Evolutionary conservation across 1,140 invertebrate genomes (phyloP), one percentile per base, ranked within the genome.

Genomic region (Vanessa atalanta): DNA sequence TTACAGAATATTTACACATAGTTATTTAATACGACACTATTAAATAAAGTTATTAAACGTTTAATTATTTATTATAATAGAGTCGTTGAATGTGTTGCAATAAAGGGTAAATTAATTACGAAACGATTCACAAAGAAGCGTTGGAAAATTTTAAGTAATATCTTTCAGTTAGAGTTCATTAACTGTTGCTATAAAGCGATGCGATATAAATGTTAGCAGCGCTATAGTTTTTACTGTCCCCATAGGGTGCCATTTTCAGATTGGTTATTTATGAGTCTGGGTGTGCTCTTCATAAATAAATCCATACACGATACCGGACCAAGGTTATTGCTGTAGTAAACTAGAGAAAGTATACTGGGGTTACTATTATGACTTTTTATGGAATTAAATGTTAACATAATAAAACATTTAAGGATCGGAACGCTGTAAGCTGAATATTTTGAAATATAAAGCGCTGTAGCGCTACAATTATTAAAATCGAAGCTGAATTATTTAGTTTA

Each of bases 231-330:
- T 73, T 77, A 73, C 67, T 79, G 73, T 79, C 71, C 65, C 78
- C 73, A 71, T 75, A n/a, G 72, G 71, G 79, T 75, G 79, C 86
- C 82, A 87, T 88, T 77, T 82, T 65, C 51, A 79, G 82, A 87
- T 87, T 83, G 78, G 84, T 83, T 88, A 87, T 88, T 88, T 88
- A 88, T 86, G 83, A 79, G 81, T 20, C 71, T 72, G 76, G 79
- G 76, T 78, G 78, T 76, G 79, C 71, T 81, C 79, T 86, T 87
- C 83, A 88, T 88, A 88, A 87, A 88, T 88, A 88, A 88, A 88
- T 86, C 84, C 76, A 81, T 81, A 77, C 72, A 64, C 78, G 80
- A 71, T 71, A 61, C 65, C 66, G 73, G 75, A 75, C 73, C 80
- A 70, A 61, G 74, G 23, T 61, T 66, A 60, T 66, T 63, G 65